These are phyloP conservation scores for Pimpla rufipes DNA, from an alignment of 2,888 invertebrate species.

Conservation along the genomic window DNA sequence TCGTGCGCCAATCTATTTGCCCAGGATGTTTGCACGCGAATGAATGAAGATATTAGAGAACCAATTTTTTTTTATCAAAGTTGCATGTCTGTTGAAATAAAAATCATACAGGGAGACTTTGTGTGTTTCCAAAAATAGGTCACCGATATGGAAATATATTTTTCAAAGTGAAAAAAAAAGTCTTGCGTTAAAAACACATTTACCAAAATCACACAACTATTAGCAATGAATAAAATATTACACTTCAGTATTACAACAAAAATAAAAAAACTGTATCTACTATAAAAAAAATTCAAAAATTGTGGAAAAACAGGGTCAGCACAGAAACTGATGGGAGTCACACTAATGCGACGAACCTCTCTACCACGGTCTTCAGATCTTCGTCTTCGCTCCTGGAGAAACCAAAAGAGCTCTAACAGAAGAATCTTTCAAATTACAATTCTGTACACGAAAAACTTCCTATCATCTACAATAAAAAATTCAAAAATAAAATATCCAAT, in stretches of 20 bases:
- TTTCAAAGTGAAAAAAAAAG: background rate
- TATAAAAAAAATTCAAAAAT: background rate
- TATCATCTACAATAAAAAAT: conserved; percentile 2
- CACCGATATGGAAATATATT: background rate
- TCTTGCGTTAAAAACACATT: background rate
- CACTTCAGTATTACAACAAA: background rate
- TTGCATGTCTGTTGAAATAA: background rate
- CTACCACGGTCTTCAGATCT: conserved; percentile 77
- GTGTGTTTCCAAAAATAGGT: no score
- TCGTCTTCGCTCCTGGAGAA: conserved; percentile 78
- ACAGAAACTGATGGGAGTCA: conserved; percentile 19
- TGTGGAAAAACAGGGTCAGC: background rate
- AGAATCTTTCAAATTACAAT: conserved; percentile 4
- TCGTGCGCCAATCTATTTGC: background rate
- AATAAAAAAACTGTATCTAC: background rate
- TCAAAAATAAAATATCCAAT: background rate
- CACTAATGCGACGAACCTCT: conserved; percentile 78
- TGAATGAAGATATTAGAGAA: background rate
- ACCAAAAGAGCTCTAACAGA: conserved; percentile 62
- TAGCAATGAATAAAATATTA: background rate
- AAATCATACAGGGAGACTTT: no score
- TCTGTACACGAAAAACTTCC: background rate
- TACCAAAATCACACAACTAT: background rate
- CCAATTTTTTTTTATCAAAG: no score
- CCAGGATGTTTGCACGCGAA: background rate